Evolutionary conservation across 2,888 invertebrate genomes (phyloP), one percentile per base, ranked within the genome.

Genomic region (Polyommatus icarus): DNA sequence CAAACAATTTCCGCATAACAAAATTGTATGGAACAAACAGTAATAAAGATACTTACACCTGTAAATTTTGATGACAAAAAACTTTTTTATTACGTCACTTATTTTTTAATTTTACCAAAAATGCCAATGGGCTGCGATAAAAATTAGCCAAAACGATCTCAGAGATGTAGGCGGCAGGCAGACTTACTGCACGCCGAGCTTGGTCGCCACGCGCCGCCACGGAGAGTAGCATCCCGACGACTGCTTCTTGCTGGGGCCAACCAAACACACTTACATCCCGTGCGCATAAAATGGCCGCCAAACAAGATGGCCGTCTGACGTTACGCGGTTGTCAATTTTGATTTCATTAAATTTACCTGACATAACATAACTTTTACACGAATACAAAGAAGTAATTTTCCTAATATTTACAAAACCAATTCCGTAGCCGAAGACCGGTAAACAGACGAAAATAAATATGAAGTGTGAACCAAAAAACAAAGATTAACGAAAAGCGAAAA

Each of bases 181-280:
- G 78, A 98, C 98, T 97, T 97, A 98, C 98, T 98, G 97, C 95
- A 98, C 98, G 96, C 98, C 98, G 91, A 98, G 97, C 95, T 98
- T 98, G 95, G 97, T 97, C 93, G 98, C 98, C 93, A 98, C 98
- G 94, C 98, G 96, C 90, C 97, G 97, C 98, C 98, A 98, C 95
- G 98, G 98, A 91, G 97, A 97, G 96, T 97, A 97, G 96, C 97
- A 96, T 91, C 96, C 95, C 87, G 95, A 92, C 88, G 95, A 90
- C 95, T 95, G 94, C 94, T 95, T 96, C 95, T 95, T 96, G 96
- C 95, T 96, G 95, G 85, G 75, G 87, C 87, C 85, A 84, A 85
- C 84, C 87, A 80, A 80, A 82, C 78, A 81, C 80, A 77, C 76
- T 79, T 76, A 79, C 78, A 80, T 73, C 76, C 73, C 72, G 76